A percentile compares a stretch with the other conserved stretches of the same genome.
Evolutionary conservation across 2,888 invertebrate species (phyloP).

Genomic region (Atrina japonica): DNA sequence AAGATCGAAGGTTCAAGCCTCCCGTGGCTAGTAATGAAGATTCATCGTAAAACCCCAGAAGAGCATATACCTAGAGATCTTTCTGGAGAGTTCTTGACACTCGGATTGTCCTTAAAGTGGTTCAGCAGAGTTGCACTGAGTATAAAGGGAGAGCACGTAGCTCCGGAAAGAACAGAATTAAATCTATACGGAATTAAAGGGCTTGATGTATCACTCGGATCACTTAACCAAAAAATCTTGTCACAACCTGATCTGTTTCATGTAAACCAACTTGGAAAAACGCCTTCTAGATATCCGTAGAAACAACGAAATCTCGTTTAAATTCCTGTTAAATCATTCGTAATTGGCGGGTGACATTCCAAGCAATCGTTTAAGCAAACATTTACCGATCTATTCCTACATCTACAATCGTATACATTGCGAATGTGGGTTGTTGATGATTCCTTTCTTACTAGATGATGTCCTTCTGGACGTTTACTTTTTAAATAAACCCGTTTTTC

Average conservation of each 20-base stretch:
- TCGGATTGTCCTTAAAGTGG: not conserved
- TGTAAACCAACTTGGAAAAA: not conserved
- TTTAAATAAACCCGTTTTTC: too few species aligned
- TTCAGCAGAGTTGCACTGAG: constrained; percentile 5
- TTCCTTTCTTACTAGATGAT: too few species aligned
- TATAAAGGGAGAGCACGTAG: constrained; percentile 28
- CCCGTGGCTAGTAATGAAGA: not conserved
- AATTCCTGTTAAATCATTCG: constrained; percentile 44
- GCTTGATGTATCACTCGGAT: constrained; percentile 3
- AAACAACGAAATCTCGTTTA: constrained; percentile 43
- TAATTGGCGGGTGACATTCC: constrained; percentile 32
- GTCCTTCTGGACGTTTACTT: too few species aligned
- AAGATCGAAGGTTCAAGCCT: not conserved
- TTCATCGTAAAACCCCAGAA: not conserved
- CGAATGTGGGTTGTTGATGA: too few species aligned
- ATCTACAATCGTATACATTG: constrained; percentile 50
- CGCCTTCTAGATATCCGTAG: constrained; percentile 17
- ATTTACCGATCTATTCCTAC: constrained; percentile 3
- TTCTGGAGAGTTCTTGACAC: too few species aligned
- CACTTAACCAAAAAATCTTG: constrained; percentile 8
- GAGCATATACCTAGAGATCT: not conserved
- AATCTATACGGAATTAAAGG: constrained; percentile 15
- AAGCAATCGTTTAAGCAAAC: constrained; percentile 38
- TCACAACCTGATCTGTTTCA: not conserved
- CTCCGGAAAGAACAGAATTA: constrained; percentile 11